Base-by-base conservation (phyloP, 2,797 vertebrate species). In the Echeneis naucrates region DNA sequence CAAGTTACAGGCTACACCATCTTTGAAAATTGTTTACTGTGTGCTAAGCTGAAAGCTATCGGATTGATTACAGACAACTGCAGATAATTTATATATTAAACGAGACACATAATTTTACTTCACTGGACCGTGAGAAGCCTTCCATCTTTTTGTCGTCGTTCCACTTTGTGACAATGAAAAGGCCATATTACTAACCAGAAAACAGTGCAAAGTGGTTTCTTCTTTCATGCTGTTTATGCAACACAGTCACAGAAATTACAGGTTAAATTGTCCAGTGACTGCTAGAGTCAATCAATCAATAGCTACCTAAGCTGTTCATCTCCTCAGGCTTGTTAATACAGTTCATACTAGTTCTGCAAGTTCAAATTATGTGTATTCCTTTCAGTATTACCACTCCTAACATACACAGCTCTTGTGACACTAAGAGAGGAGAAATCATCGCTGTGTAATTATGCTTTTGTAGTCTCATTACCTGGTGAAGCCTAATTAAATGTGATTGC, bases 401-500 rank as follows among this genome's bases (percentile, higher is more conserved):
- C 35, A 51, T 16, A 26, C 4, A 19, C 53, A 40, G 19, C 44
- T 4, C 5, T 23, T 19, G 0, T 19, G 50, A 52, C 27, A n/a
- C 1, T 23, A 24, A 37, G 35, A 56, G 30, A 44, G 50, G 35
- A 62, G 42, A 62, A 74, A 56, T 79, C 23, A 62, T 44, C 52
- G 38, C 60, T 40, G 47, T 56, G 40, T 53, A 66, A 79, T 81
- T 80, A 57, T 37, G 54, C 27, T 58, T 78, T 60, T 81, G 7
- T 10, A 8, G 61, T 11, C 21, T 10, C 24, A 40, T 50, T 58
- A 35, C 14, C 52, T 24, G 21, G 47, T 47, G 54, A 75, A 45
- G n/a, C n/a, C 4, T 72, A 76, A 86, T 71, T 40, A 81, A 48
- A 66, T 33, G 27, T 72, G 68, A 84, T 57, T 75, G 51, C 50